These are phyloP conservation scores for Phyllotis vaccarum DNA, from an alignment of 2,797 vertebrate species.

Conservation along the genomic window DNA sequence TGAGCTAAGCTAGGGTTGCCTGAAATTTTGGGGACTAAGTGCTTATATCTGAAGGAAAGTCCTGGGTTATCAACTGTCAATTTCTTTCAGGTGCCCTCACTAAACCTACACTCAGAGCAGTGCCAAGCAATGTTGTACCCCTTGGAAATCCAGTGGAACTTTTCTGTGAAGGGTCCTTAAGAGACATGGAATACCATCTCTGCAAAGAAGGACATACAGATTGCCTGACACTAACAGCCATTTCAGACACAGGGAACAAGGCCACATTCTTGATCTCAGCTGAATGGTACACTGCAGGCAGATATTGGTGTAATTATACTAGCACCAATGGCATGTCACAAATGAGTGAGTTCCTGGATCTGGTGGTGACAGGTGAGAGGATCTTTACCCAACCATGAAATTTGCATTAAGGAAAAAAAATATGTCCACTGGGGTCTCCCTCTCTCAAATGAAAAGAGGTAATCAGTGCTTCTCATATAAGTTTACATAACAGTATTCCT, in stretches of 20 bases:
- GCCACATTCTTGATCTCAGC: not conserved
- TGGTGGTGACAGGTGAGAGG: not conserved
- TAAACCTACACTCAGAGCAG: not conserved
- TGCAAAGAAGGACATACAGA: not conserved
- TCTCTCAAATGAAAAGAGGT: not conserved
- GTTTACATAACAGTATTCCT: not conserved
- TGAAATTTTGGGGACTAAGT: too few relatives aligned
- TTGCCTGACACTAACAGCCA: not conserved
- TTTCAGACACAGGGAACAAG: not conserved
- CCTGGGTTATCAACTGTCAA: rapidly evolving
- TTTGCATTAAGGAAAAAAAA: not conserved
- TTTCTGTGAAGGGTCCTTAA: rapidly evolving
- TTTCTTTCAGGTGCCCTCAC: not conserved
- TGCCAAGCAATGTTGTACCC: not conserved
- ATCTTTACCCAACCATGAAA: not conserved
- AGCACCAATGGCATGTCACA: not conserved
- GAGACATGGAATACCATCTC: not conserved
- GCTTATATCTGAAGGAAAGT: rapidly evolving
- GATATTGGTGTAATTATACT: rapidly evolving
- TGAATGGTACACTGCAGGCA: not conserved
- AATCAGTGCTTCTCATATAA: not conserved
- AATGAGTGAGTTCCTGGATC: not conserved
- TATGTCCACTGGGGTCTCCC: rapidly evolving
- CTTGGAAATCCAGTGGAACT: not conserved
- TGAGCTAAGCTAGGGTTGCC: rapidly evolving